These are phyloP conservation scores for Rhegmatorhina hoffmannsi DNA, from an alignment of 2,113 vertebrate species.

Conservation along the genomic window DNA sequence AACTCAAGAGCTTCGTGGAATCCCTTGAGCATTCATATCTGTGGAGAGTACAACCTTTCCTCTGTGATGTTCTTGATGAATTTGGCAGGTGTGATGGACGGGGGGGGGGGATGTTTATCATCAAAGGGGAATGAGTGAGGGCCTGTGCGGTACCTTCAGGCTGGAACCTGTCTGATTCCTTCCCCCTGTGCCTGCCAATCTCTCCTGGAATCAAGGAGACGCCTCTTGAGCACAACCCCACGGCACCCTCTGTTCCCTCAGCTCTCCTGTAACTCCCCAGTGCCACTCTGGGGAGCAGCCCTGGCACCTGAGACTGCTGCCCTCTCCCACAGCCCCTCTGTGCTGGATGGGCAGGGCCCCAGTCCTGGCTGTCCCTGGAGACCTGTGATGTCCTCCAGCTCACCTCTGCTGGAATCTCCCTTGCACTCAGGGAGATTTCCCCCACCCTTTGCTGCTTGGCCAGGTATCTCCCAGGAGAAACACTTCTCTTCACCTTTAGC, in stretches of 20 bases:
- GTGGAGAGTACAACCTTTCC: conserved; percentile 3
- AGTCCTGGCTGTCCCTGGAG: neutral
- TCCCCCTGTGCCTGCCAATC: conserved; percentile 64
- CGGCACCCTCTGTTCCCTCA: conserved; percentile 47
- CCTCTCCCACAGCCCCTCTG: neutral
- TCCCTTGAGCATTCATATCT: conserved; percentile 41
- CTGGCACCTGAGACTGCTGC: neutral
- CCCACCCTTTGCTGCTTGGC: neutral
- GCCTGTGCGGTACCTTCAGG: conserved; percentile 66
- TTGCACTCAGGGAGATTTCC: neutral
- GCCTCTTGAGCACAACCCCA: conserved; percentile 58
- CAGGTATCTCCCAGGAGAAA: neutral
- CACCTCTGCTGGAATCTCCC: conserved; percentile 14
- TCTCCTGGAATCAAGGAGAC: conserved; percentile 67
- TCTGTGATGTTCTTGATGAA: conserved; percentile 68
- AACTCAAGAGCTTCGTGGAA: conserved; percentile 54
- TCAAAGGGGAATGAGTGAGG: conserved; percentile 69
- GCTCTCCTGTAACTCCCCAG: neutral
- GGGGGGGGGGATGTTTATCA: conserved; percentile 50
- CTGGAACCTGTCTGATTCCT: conserved; percentile 70
- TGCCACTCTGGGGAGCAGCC: neutral
- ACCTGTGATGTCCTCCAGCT: neutral
- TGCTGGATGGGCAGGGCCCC: neutral
- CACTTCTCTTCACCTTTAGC: neutral
- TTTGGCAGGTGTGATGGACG: conserved; percentile 44